Evolutionary conservation across 1,140 invertebrate species (phyloP).

Genomic region (Globodera ellingtonae): DNA sequence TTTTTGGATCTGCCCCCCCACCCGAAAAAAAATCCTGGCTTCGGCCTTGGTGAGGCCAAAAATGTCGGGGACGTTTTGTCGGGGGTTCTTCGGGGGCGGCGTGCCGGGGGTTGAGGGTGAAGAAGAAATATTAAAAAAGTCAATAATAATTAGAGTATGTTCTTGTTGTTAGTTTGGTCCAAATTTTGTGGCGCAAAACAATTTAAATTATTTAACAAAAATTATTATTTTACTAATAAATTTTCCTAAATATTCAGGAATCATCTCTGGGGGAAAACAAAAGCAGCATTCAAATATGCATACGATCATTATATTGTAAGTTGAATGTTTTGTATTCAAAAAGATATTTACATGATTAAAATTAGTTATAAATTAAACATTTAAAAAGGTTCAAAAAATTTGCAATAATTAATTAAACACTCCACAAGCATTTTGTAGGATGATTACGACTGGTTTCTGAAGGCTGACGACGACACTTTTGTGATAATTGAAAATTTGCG

Average conservation of each 20-base stretch:
- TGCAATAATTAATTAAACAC: too few species aligned
- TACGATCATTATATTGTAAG: slow-evolving; percentile 66
- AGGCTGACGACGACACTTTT: slow-evolving; percentile 67
- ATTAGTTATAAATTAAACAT: too few species aligned
- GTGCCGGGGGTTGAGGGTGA: too few species aligned
- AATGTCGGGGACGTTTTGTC: slow-evolving; percentile 1
- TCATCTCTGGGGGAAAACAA: slow-evolving; percentile 92
- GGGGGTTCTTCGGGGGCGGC: not conserved
- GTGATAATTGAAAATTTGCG: slow-evolving; percentile 66
- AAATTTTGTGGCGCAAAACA: too few species aligned
- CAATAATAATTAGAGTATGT: too few species aligned
- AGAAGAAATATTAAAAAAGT: too few species aligned
- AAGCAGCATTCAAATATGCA: slow-evolving; percentile 79
- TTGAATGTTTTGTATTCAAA: slow-evolving; percentile 6
- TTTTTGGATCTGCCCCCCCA: too few species aligned
- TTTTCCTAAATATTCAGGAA: slow-evolving; percentile 69
- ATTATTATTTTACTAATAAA: slow-evolving; percentile 1
- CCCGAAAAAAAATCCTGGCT: too few species aligned
- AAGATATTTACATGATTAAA: too few species aligned
- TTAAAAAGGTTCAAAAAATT: too few species aligned
- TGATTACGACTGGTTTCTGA: slow-evolving; percentile 66
- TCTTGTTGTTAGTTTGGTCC: too few species aligned
- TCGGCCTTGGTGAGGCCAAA: too few species aligned
- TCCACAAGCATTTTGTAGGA: slow-evolving; percentile 38
- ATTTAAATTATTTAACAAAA: not conserved